Evolutionary conservation across 2,113 vertebrate genomes (phyloP), one percentile per base, ranked within the genome.

Genomic region (Rhynchomys soricoides): DNA sequence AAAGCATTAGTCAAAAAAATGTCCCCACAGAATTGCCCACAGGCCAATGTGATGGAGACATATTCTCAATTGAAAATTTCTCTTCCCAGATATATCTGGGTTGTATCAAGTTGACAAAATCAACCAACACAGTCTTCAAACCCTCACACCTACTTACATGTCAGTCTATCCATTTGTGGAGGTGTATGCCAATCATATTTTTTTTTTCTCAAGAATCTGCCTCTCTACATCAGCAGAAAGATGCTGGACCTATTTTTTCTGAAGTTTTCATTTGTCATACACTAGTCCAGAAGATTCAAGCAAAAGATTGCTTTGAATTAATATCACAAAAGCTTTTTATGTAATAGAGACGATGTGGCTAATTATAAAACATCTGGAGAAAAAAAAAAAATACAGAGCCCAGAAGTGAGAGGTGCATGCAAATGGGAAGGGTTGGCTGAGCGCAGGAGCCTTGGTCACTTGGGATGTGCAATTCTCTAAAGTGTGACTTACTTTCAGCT

Each of bases 291-390:
- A 17, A 83, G 45, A 94, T 78, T 15, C 52, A 91, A 91, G 50
- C 15, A 90, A 29, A 92, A 89, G 40, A 91, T 70, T 71, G 21
- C 45, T 93, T 73, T 75, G 48, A 73, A 52, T 93, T 96, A 94
- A 83, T 86, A 62, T 43, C 40, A 34, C 22, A 37, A 22, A 3
- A n/a, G 57, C 43, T 89, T 95, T 50, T 85, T 91, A 89, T 73
- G 52, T 37, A 92, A 89, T 26, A 37, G 13, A 87, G n/a, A 91
- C n/a, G 94, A 59, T 66, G 24, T 64, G 16, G 50, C 4, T 45
- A 82, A 95, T 96, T 96, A 94, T 43, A 74, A 86, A 95, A 94
- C 92, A 97, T 95, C 90, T 95, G 26, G 87, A 93, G 48, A 85
- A 96, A 94, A 40, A 15, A 40, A 15, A 89, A 92, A 94, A 96